phyloP scores from a whole-genome alignment of 2,888 invertebrate species.

The Drosophila bunnanda region DNA sequence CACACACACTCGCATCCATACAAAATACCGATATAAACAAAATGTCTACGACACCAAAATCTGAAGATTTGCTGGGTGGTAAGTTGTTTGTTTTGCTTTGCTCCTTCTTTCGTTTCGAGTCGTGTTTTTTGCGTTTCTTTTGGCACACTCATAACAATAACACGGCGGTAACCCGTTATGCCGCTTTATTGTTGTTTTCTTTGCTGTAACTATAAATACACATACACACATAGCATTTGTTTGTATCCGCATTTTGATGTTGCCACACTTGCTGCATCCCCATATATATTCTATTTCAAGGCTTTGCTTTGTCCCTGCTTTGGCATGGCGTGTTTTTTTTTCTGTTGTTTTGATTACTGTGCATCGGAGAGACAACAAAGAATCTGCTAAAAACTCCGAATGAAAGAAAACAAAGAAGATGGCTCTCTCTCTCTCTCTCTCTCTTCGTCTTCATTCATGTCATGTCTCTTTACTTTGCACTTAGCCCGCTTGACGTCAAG shows the following conservation, averaged over 20 bases:
- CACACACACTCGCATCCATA: slow-evolving; percentile 27
- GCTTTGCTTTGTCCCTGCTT: slow-evolving; percentile 64
- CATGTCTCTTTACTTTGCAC: slow-evolving; percentile 62
- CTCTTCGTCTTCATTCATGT: slow-evolving; percentile 34
- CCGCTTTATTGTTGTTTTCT: slow-evolving; percentile 44
- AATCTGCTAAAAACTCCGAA: slow-evolving; percentile 62
- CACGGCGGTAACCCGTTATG: slow-evolving; percentile 51
- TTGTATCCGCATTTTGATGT: slow-evolving; percentile 34
- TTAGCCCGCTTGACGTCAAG: slow-evolving; percentile 70
- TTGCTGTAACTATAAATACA: slow-evolving; percentile 58
- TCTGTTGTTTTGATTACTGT: slow-evolving; percentile 58
- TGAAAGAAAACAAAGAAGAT: slow-evolving; percentile 43
- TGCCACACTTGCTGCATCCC: slow-evolving; percentile 39
- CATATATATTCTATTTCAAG: slow-evolving; percentile 59
- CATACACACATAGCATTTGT: slow-evolving; percentile 36
- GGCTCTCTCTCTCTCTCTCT: not conserved
- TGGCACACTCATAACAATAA: slow-evolving; percentile 65
- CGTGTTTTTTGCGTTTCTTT: slow-evolving; percentile 33
- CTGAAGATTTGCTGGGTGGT: slow-evolving; percentile 85
- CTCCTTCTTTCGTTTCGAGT: slow-evolving; percentile 34
- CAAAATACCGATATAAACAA: slow-evolving; percentile 59
- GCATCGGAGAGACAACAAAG: slow-evolving; percentile 59
- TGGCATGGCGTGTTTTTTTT: slow-evolving; percentile 49
- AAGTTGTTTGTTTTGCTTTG: slow-evolving; percentile 67
- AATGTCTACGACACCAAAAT: slow-evolving; percentile 84